Evolutionary conservation across 2,113 vertebrate species (phyloP).

Genomic region (Burhinus oedicnemus): DNA sequence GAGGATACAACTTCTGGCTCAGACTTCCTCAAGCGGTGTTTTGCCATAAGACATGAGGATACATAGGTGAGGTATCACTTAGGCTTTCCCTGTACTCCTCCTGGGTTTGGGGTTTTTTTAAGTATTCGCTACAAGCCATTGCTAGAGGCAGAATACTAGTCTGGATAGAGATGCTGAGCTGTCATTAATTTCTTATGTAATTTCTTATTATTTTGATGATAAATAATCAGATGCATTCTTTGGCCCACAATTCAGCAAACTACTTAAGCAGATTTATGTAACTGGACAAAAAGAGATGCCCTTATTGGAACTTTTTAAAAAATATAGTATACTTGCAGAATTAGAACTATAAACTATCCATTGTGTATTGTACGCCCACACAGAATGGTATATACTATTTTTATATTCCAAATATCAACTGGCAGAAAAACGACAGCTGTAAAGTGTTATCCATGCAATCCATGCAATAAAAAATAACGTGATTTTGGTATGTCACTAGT

Average conservation of each 20-base stretch:
- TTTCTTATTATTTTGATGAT: background rate
- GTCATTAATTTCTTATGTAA: background rate
- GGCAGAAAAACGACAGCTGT: background rate
- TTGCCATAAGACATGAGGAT: background rate
- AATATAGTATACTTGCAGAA: background rate
- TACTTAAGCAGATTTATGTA: background rate
- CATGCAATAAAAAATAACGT: background rate
- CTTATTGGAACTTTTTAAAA: background rate
- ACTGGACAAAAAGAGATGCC: background rate
- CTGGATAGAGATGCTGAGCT: background rate
- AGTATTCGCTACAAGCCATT: background rate
- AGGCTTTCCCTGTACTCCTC: background rate
- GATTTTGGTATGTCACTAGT: background rate
- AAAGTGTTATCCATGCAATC: background rate
- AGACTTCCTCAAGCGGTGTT: background rate
- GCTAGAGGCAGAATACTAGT: background rate
- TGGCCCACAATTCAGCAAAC: background rate
- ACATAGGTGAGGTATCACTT: background rate
- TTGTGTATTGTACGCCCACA: background rate
- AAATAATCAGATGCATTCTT: background rate
- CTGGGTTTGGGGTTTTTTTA: background rate
- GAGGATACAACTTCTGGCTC: background rate
- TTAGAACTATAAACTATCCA: background rate
- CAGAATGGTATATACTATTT: slow-evolving; percentile 12
- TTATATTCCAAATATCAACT: slow-evolving; percentile 20